Evolutionary conservation across 2,113 vertebrate species (phyloP).

Genomic region (Tenrec ecaudatus): DNA sequence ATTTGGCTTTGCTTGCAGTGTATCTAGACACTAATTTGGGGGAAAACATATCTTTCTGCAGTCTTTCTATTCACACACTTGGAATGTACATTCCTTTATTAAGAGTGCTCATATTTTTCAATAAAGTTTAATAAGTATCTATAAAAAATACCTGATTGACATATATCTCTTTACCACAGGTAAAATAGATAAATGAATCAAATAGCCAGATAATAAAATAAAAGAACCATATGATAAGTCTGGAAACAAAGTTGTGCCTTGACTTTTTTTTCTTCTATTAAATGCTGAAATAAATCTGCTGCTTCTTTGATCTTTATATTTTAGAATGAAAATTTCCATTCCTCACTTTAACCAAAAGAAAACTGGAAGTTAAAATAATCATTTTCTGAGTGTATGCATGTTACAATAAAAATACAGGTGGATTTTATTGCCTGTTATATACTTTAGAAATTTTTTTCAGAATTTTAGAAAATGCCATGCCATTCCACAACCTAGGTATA

Average conservation of each 20-base stretch:
- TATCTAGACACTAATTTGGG: no score
- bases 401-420: background rate
- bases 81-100: no score
- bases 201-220: background rate
- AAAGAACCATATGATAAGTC: background rate
- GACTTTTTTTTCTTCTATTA: background rate
- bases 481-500: no score
- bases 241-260: background rate
- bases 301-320: background rate
- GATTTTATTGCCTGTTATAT: background rate
- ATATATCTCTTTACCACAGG: background rate
- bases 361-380: background rate
- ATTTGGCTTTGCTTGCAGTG: no score
- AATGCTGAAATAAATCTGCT: background rate
- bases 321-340: background rate
- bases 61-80: no score
- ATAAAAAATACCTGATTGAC: background rate
- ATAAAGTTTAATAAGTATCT: no score
- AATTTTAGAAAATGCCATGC: background rate
- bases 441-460: background rate
- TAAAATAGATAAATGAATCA: background rate
- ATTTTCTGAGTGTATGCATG: background rate
- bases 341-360: background rate
- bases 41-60: no score
- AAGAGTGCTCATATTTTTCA: no score